These are phyloP conservation scores for Lepidonotus clava DNA, from an alignment of 2,888 invertebrate genomes.

Conservation along the genomic window DNA sequence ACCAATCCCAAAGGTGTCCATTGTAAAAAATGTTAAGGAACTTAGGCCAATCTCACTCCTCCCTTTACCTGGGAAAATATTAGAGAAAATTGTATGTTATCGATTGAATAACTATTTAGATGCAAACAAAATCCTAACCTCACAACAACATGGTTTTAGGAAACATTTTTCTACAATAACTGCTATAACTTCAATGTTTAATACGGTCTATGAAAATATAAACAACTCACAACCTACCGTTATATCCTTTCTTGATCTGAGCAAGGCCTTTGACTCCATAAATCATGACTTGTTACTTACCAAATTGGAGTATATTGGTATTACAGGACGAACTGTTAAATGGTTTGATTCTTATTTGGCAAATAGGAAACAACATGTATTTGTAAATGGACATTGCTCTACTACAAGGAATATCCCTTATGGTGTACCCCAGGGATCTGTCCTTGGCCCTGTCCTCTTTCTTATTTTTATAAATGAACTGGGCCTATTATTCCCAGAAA, in stretches of 20 bases:
- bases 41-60: not conserved
- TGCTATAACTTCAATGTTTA: not conserved
- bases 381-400: not conserved
- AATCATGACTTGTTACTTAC: not conserved
- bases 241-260: not conserved
- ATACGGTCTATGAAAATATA: not conserved
- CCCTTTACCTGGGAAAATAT: not conserved
- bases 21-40: not conserved
- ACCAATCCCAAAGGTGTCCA: not conserved
- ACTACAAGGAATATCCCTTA: not conserved
- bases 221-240: not conserved
- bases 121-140: not conserved
- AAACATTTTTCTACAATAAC: not conserved
- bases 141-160: not conserved
- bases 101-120: not conserved
- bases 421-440: not conserved
- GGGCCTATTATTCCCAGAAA: not conserved
- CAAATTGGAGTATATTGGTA: not conserved
- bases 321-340: not conserved
- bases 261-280: not conserved
- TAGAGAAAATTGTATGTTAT: not conserved
- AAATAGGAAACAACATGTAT: not conserved
- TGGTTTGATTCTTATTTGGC: not conserved
- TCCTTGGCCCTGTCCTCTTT: not conserved
- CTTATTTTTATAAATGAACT: not conserved